Base-by-base conservation (phyloP, 2,888 invertebrate species). In the Drosophila cognata region DNA sequence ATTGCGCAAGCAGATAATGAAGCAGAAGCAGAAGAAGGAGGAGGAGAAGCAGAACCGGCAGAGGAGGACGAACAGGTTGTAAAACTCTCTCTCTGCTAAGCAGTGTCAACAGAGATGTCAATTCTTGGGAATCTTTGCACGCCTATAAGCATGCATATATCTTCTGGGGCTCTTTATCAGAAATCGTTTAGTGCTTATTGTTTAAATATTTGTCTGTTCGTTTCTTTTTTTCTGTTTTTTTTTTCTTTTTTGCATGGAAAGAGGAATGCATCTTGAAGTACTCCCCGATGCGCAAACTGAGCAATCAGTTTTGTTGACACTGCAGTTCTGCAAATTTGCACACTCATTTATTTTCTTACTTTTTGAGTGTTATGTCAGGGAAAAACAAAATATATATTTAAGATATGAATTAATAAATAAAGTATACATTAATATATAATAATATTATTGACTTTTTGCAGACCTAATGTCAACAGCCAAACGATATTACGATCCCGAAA, bases 401-500 rank as follows among this genome's bases (percentile, higher is more conserved):
- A 13, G 33, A 29, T n/a, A 29, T 16, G 28, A 31, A 16, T 31
- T 28, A 41, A 7, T n/a, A 29, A 29, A 56, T 29, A 50, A 28
- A 10, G 10, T 13, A 29, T 6, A 25, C 16, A n/a, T 6, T 11
- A 18, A 8, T 13, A 21, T 58, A 36, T 43, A 55, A 13, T 55
- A 8, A 60, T 65, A 38, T 61, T 62, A 33, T 59, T 59, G 35
- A 51, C 21, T 36, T 46, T 63, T 60, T 56, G 13, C 94, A 97
- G 97, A 97, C 94, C 93, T 96, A 83, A 93, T 96, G 93, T 94
- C 95, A 89, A 92, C 94, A 65, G 94, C 95, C 65, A 95, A 95
- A 93, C 94, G 94, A 91, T 98, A 97, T 93, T 94, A 95, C 85
- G 95, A 96, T 92, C 94, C 95, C 74, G 95, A 95, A 82, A 96